Conservation (phyloP, 2,888 invertebrate species). For the Phortica magna region DNA sequence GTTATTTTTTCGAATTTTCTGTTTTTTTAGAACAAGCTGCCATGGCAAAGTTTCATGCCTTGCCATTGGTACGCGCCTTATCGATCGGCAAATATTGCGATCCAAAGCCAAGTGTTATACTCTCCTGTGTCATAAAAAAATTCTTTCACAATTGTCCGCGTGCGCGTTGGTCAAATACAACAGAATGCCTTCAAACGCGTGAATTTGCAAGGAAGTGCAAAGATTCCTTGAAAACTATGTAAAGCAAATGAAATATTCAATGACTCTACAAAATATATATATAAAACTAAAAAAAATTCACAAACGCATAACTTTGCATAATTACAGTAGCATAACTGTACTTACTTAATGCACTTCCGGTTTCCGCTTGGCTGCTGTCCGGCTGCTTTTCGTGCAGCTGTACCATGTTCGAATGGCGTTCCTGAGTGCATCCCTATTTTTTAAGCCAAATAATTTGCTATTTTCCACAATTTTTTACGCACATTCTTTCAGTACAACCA, state of each 20-base stretch:
- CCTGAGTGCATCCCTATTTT: not conserved
- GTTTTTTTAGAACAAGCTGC: constrained; percentile 55
- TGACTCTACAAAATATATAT: not conserved
- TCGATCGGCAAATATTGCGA: constrained; percentile 45
- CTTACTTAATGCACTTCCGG: constrained; percentile 23
- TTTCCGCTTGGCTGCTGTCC: constrained; percentile 9
- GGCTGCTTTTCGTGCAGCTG: not conserved
- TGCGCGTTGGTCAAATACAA: constrained; percentile 60
- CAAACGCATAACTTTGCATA: not conserved
- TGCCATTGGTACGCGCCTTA: constrained; percentile 47
- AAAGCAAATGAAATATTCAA: not conserved
- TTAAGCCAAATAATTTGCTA: not conserved
- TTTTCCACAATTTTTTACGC: constrained; percentile 8
- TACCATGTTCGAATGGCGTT: not conserved
- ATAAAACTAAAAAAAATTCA: not conserved
- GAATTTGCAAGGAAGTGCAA: constrained; percentile 63
- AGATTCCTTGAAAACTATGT: constrained; percentile 66
- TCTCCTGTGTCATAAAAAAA: constrained; percentile 61
- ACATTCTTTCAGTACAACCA: not conserved
- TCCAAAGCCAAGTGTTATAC: constrained; percentile 60
- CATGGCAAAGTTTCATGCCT: constrained; percentile 47
- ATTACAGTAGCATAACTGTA: not conserved
- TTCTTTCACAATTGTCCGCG: constrained; percentile 68
- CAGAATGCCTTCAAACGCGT: constrained; percentile 61
- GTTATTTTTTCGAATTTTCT: not conserved